Base-by-base conservation (phyloP, 1,140 invertebrate genomes). In the Nomia melanderi region DNA sequence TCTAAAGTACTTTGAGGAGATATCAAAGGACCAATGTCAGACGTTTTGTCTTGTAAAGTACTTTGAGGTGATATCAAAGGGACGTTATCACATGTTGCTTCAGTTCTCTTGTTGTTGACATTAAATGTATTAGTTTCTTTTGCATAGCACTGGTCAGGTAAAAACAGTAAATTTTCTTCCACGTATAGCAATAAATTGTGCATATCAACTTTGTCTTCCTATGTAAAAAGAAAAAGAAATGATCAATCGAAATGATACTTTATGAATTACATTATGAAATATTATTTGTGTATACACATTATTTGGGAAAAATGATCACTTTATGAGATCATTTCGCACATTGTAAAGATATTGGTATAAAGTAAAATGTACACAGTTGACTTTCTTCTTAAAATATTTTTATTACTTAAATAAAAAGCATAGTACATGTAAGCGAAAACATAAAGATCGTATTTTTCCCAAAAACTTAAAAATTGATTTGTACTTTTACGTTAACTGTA, bases 231-330 rank as follows among this genome's bases (percentile, higher is more conserved):
- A 78, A 67, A 63, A 12, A 67, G 71, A 77, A 39, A 56, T 44
- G 25, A 75, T 79, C 62, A 79, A 53, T 75, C 77, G 64, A 62
- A 69, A 29, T 64, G 54, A 71, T 59, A 50, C n/a, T 27, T 39
- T 0, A 47, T 4, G 27, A 60, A 60, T 27, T 31, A 56, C 33
- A 23, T 31, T 2, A 60, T 25, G 11, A 59, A 17, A 1, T 14
- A 41, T 44, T 59, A 36, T 25, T 4, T n/a, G 17, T 23, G 5
- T n/a, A 53, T 59, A 27, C 9, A 2, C 17, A 67, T 25, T 44
- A 67, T 85, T 79, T 72, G 83, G 83, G 76, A 85, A 85, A 85
- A 85, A 85, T 85, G 27, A 85, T 76, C 63, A 73, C 76, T 85
- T 82, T 84, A 85, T 85, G 69, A 60, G 67, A 77, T 79, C 63